A percentile compares a stretch with the other conserved stretches of the same genome.
These are phyloP conservation scores for Catocala sponsa DNA, from an alignment of 2,888 invertebrate species.

Conservation along the genomic window DNA sequence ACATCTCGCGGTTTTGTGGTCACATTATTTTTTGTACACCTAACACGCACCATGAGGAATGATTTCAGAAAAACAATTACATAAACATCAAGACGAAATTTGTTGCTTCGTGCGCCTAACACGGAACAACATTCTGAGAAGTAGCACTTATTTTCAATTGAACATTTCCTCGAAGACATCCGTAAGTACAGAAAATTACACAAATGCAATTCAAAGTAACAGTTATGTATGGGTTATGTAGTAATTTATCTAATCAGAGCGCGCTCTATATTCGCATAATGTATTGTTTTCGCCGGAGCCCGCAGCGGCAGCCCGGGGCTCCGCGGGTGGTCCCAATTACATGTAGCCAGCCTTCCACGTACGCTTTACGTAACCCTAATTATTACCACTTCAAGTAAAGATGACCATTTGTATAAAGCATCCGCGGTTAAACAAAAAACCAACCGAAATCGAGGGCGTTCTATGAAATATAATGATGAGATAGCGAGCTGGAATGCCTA, in stretches of 20 bases:
- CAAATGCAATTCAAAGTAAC: slow-evolving; percentile 29
- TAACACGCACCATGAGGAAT: slow-evolving; percentile 8
- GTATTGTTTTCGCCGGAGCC: slow-evolving; percentile 54
- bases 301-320: slow-evolving; percentile 52
- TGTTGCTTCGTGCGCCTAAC: slow-evolving; percentile 7
- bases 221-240: slow-evolving; percentile 37
- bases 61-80: slow-evolving; percentile 26
- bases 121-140: slow-evolving; percentile 7
- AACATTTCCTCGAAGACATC: slow-evolving; percentile 11
- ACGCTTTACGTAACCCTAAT: slow-evolving; percentile 68
- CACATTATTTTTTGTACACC: slow-evolving; percentile 21
- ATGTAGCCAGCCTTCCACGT: slow-evolving; percentile 58
- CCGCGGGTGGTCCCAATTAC: slow-evolving; percentile 77
- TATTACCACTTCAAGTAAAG: slow-evolving; percentile 73
- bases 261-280: slow-evolving; percentile 66
- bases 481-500: slow-evolving; percentile 60
- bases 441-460: slow-evolving; percentile 57
- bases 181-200: slow-evolving; percentile 27
- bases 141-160: slow-evolving; percentile 6
- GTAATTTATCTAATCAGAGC: slow-evolving; percentile 58
- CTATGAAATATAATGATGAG: slow-evolving; percentile 68
- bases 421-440: slow-evolving; percentile 61
- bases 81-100: slow-evolving; percentile 12
- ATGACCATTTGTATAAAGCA: slow-evolving; percentile 59
- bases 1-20: slow-evolving; percentile 40